Evolutionary conservation across 2,113 vertebrate genomes (phyloP), one percentile per base, ranked within the genome.

Genomic region (Myotis brandtii): DNA sequence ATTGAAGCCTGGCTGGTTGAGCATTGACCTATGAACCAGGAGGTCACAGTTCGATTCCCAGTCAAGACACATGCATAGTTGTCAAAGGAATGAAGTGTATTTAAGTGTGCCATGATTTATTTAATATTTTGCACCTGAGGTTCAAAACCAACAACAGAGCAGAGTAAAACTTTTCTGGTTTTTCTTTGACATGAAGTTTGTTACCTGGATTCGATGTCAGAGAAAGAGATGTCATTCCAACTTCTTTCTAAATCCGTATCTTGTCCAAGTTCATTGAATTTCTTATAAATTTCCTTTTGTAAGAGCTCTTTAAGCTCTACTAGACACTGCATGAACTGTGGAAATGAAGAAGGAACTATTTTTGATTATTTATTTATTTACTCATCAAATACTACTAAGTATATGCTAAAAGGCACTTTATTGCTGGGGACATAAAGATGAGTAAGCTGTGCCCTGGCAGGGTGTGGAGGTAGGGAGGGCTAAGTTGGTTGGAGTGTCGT

Each of bases 171-270:
- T 48, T 75, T 14, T 50, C 20, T 46, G 14, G 0, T 79, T 96
- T 94, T 96, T 25, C 43, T 93, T 77, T 94, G 92, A 92, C 72
- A 90, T 91, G 18, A 85, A 72, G 11, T 89, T 83, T 64, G 40
- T 3, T 95, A 99, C 99, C 99, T 99, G 92, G 99, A 99, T 97
- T 99, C 99, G 1, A 99, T 97, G 83, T 99, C 99, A 17, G 99
- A 99, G 17, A 98, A 91, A 25, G 98, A 98, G 75, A 99, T 82
- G 3, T 98, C 97, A 0, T 96, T 98, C 97, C 99, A 98, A 14
- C 86, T 95, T 80, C 88, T 30, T 1, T 98, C 96, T 0, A 97
- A 95, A 80, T 98, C 97, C 0, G 88, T 50, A 46, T 98, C 97
- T 91, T 34, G 81, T 64, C 98, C 98, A 81, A 98, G 91, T 85